Evolutionary conservation across 2,888 invertebrate species (phyloP).

Genomic region (Troglohyphantes excavatus): DNA sequence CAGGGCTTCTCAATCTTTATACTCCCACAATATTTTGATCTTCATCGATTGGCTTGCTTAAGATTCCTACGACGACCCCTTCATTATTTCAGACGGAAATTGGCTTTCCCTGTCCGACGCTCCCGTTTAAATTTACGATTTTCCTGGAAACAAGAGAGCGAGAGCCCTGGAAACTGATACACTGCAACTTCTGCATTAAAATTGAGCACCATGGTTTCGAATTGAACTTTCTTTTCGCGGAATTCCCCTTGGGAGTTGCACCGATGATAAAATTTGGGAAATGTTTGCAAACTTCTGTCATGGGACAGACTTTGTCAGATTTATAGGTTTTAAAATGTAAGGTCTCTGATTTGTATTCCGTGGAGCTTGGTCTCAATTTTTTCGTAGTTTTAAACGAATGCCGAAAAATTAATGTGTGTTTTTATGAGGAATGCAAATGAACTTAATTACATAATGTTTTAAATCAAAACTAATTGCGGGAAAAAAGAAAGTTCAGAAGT

Average conservation of each 20-base stretch:
- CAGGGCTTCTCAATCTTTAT: background rate
- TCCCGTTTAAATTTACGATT: conserved; percentile 48
- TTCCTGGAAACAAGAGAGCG: conserved; percentile 20
- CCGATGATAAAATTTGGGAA: background rate
- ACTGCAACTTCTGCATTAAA: conserved; percentile 27
- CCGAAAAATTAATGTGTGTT: too few species aligned
- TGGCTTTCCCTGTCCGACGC: conserved; percentile 4
- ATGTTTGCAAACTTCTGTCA: background rate
- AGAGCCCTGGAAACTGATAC: background rate
- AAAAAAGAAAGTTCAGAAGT: too few species aligned
- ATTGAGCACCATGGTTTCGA: conserved; percentile 5
- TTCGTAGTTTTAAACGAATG: too few species aligned
- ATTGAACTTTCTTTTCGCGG: background rate
- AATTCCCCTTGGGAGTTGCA: background rate
- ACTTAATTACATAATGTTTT: too few species aligned
- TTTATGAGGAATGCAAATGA: too few species aligned
- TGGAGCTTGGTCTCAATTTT: too few species aligned
- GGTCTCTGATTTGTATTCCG: background rate
- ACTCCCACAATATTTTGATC: background rate
- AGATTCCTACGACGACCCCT: conserved; percentile 12
- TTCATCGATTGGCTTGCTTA: conserved; percentile 4
- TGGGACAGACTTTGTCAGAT: background rate
- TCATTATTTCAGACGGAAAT: conserved; percentile 50
- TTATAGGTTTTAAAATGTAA: background rate
- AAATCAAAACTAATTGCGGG: too few species aligned